phyloP scores from a whole-genome alignment of 2,113 vertebrate species.

The Rhagologus leucostigma region DNA sequence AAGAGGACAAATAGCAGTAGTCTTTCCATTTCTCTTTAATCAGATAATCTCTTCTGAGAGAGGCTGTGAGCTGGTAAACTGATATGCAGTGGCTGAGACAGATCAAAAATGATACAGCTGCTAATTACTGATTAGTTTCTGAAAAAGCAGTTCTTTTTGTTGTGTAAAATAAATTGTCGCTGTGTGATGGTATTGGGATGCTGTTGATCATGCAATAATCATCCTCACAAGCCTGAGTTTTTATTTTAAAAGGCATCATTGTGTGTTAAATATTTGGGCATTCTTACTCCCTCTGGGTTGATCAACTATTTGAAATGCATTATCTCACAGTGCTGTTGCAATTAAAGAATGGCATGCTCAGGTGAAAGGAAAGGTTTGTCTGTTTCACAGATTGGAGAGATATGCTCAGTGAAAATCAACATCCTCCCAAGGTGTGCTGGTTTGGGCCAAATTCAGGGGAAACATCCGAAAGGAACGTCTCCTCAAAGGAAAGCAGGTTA shows the following conservation, averaged over 20 bases:
- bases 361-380: constrained; percentile 68
- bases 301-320: constrained; percentile 65
- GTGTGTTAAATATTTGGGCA: constrained; percentile 69
- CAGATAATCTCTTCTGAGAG: neutral
- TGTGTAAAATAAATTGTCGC: neutral
- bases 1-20: neutral
- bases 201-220: neutral
- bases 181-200: neutral
- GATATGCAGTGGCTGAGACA: neutral
- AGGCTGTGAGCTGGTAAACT: neutral
- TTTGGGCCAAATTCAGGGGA: too few relatives aligned
- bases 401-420: constrained; percentile 62
- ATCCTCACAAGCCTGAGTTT: neutral
- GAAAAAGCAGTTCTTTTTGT: neutral
- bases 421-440: constrained; percentile 74
- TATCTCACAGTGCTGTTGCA: constrained; percentile 62
- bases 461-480: too few relatives aligned
- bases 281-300: constrained; percentile 55
- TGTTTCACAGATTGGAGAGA: constrained; percentile 65
- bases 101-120: neutral
- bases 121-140: neutral
- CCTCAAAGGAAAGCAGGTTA: too few relatives aligned
- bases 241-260: constrained; percentile 26
- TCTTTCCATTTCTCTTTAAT: neutral
- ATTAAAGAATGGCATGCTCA: constrained; percentile 67